phyloP scores from a whole-genome alignment of 2,888 invertebrate species.

The Dyspetes luteomarginatus region DNA sequence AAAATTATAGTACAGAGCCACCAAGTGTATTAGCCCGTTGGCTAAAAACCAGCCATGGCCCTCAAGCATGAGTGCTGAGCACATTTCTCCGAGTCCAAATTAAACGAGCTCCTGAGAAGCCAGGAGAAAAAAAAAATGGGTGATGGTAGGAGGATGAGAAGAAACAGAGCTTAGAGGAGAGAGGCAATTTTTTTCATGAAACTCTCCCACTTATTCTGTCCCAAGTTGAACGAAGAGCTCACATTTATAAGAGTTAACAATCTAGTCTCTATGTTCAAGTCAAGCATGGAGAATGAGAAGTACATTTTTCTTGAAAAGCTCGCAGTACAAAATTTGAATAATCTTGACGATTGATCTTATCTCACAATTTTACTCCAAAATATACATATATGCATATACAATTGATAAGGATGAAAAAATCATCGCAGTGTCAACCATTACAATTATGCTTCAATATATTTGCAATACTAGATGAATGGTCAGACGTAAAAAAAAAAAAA shows the following conservation, averaged over 20 bases:
- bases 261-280: slow-evolving; percentile 7
- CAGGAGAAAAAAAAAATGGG: neutral
- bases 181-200: slow-evolving; percentile 25
- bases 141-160: neutral
- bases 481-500: neutral
- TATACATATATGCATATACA: neutral
- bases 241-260: slow-evolving; percentile 44
- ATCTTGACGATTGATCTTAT: neutral
- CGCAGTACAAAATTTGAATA: slow-evolving; percentile 16
- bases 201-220: slow-evolving; percentile 11
- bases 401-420: too few relatives aligned
- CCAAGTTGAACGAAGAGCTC: slow-evolving; percentile 33
- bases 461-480: neutral
- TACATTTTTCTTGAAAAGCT: slow-evolving; percentile 8
- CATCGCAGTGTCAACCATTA: too few relatives aligned
- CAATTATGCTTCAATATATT: neutral
- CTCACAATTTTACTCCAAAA: neutral
- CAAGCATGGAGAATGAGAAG: neutral
- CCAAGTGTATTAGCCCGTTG: slow-evolving; percentile 26
- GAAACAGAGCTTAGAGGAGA: neutral
- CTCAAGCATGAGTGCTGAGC: neutral
- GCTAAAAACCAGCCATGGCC: slow-evolving; percentile 19
- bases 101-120: slow-evolving; percentile 22
- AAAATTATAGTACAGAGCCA: slow-evolving; percentile 36
- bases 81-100: slow-evolving; percentile 18